A percentile compares a stretch with the other conserved stretches of the same genome.
These are phyloP conservation scores for Enteromius trimaculatus DNA, from an alignment of 2,797 vertebrate species.

Conservation along the genomic window DNA sequence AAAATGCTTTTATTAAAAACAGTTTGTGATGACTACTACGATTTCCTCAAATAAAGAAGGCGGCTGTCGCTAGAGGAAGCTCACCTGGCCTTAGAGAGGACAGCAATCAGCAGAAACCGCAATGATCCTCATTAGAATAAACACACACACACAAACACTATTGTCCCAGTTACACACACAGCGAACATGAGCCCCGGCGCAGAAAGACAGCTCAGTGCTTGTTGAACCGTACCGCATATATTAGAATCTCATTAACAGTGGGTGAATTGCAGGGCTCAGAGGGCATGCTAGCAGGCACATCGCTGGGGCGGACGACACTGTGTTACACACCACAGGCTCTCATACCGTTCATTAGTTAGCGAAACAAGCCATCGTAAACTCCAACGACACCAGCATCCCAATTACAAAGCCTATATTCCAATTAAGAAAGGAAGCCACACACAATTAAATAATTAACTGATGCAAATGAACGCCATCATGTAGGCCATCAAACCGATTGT, in stretches of 20 bases:
- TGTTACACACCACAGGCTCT: constrained; percentile 48
- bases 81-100: constrained; percentile 38
- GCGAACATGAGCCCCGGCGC: constrained; percentile 50
- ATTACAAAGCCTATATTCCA: constrained; percentile 53
- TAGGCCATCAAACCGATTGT: constrained; percentile 12
- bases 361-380: constrained; percentile 38
- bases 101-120: constrained; percentile 30
- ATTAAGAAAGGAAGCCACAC: constrained; percentile 42
- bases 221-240: constrained; percentile 74
- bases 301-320: constrained; percentile 20
- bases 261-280: constrained; percentile 57
- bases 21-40: background rate
- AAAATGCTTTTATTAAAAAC: background rate
- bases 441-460: constrained; percentile 57
- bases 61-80: constrained; percentile 7
- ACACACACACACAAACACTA: constrained; percentile 39
- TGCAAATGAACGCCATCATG: constrained; percentile 19
- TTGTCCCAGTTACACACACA: constrained; percentile 47
- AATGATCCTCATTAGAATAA: constrained; percentile 49
- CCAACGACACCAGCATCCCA: constrained; percentile 38
- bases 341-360: constrained; percentile 49
- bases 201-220: constrained; percentile 69
- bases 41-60: constrained; percentile 11
- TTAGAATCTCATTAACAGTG: constrained; percentile 77
- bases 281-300: constrained; percentile 43